Conservation (phyloP, 2,113 vertebrate species). For the Psilopogon haemacephalus region DNA sequence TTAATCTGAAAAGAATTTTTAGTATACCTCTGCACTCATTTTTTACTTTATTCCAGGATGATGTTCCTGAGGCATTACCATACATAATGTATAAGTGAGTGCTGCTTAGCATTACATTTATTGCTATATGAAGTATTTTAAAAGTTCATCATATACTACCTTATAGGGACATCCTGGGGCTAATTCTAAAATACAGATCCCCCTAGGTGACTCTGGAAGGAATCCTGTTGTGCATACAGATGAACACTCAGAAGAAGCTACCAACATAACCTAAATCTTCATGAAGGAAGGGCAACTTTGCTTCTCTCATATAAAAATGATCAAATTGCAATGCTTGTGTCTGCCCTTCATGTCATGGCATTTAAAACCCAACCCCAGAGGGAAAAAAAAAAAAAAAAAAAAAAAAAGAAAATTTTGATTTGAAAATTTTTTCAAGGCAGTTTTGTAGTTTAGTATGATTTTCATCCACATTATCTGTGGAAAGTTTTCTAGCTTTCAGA, state of each 20-base stretch:
- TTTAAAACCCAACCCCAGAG: neutral
- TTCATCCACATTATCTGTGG: neutral
- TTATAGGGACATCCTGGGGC: neutral
- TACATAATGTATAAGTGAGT: conserved; percentile 45
- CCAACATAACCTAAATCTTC: neutral
- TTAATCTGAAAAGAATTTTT: conserved; percentile 33
- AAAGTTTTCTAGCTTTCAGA: neutral
- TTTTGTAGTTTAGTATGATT: neutral
- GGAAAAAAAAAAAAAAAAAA: neutral
- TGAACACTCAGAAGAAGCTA: neutral
- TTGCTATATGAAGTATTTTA: conserved; percentile 18
- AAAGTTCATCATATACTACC: conserved; percentile 27
- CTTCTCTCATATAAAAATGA: neutral
- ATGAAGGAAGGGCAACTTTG: neutral
- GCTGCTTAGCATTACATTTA: conserved; percentile 33
- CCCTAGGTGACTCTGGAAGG: neutral
- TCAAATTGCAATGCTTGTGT: neutral
- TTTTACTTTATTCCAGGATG: conserved; percentile 6
- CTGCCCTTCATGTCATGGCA: neutral
- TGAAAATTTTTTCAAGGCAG: neutral
- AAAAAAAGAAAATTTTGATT: neutral
- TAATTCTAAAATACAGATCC: neutral
- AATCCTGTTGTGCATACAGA: neutral
- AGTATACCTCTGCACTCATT: conserved; percentile 10
- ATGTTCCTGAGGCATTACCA: conserved; percentile 47